Percentiles rank a stretch among this genome's conserved stretches.
phyloP scores from a whole-genome alignment of 2,888 invertebrate genomes.

The Parelbella ahira region DNA sequence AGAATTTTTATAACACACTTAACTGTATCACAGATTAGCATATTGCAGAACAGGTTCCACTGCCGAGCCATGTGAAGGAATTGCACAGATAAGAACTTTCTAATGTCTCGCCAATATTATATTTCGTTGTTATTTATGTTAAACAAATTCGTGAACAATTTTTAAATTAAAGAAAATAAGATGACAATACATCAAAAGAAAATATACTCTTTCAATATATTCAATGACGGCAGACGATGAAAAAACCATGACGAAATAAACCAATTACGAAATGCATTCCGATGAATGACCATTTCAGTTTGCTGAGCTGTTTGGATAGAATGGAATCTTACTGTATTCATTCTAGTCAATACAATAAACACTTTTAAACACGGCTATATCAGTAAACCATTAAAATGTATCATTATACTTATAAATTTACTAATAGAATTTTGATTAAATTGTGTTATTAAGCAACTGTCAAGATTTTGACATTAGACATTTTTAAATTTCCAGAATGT shows the following conservation, averaged over 20 bases:
- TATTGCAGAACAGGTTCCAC: constrained; percentile 27
- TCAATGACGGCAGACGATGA: constrained; percentile 8
- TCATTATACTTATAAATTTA: too few relatives aligned
- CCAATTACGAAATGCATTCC: constrained; percentile 6
- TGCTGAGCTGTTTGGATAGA: too few relatives aligned
- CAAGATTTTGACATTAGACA: too few relatives aligned
- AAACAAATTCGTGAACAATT: constrained; percentile 7
- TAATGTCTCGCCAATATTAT: constrained; percentile 28
- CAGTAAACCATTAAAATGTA: too few relatives aligned
- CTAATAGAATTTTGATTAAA: too few relatives aligned
- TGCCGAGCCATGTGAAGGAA: constrained; percentile 26
- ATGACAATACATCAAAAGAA: constrained; percentile 7
- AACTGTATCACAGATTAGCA: constrained; percentile 27
- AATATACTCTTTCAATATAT: neutral
- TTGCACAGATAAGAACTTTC: constrained; percentile 32
- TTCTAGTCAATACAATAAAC: too few relatives aligned
- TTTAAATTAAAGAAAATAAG: constrained; percentile 6
- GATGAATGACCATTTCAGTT: constrained; percentile 6
- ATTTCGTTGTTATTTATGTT: constrained; percentile 8
- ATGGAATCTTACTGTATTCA: too few relatives aligned
- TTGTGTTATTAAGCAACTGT: too few relatives aligned
- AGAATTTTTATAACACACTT: constrained; percentile 25
- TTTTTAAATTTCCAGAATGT: too few relatives aligned
- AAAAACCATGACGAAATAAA: constrained; percentile 9
- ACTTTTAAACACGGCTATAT: too few relatives aligned